Base-by-base conservation (phyloP, 1,140 invertebrate species). In the Eulimnadia texana region DNA sequence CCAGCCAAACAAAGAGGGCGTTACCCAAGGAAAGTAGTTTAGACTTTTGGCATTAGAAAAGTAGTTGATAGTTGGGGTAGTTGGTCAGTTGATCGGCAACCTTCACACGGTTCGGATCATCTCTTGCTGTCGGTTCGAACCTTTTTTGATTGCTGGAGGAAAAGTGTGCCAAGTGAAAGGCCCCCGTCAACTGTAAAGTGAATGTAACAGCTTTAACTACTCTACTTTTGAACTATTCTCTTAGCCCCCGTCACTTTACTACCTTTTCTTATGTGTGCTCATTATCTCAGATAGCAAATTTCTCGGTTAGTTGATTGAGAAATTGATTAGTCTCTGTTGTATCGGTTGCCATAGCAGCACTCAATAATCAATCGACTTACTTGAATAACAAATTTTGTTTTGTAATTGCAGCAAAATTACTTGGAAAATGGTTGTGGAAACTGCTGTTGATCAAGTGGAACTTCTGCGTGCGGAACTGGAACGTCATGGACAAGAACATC, bases 401-500 rank as follows among this genome's bases (percentile, higher is more conserved):
- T n/a, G n/a, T n/a, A 42, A 16, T 9, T 16, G 33, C 6, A 42
- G 16, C 33, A 42, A 42, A 6, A 16, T 9, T 16, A 42, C 33
- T 16, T 42, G 16, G 16, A 42, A 42, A 42, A 58, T 58, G 55
- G 29, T 27, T 11, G 23, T 58, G 24, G 55, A 58, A 22, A 58
- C 28, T 20, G 42, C 27, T 3, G 29, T 77, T 13, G 33, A 42
- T 16, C 6, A 42, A 16, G 6, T 42, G 33, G 68, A 70, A 51
- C 61, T 66, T 50, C 60, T 78, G 16, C 67, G 68, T 57, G 64
- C 66, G 27, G 60, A 70, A 20, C 70, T 81, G 58, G 63, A 64
- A 22, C 63, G 67, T 13, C 70, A 76, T 64, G 76, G 74, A 20
- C 93, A 98, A 76, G 82, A 85, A 58, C 93, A 97, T 72, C 74